Evolutionary conservation across 1,140 invertebrate species (phyloP).

Genomic region (Ganaspis sp.): DNA sequence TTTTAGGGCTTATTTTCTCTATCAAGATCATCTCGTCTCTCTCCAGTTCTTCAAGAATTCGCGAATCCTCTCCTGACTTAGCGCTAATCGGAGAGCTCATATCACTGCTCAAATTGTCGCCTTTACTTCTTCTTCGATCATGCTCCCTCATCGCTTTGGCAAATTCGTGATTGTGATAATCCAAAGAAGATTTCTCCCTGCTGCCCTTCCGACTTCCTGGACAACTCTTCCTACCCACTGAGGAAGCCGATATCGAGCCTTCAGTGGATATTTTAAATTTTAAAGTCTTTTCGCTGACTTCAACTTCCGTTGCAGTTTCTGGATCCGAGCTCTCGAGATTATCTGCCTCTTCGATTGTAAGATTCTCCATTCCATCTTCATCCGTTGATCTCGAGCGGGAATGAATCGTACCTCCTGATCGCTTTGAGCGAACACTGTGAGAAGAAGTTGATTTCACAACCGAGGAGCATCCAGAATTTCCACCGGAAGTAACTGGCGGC

Average conservation of each 20-base stretch:
- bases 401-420: slow-evolving; percentile 62
- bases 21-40: slow-evolving; percentile 54
- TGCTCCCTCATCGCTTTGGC: slow-evolving; percentile 69
- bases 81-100: slow-evolving; percentile 69
- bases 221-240: slow-evolving; percentile 78
- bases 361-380: slow-evolving; percentile 75
- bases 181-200: slow-evolving; percentile 74
- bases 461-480: slow-evolving; percentile 42
- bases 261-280: slow-evolving; percentile 87
- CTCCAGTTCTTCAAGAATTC: slow-evolving; percentile 68
- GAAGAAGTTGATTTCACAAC: slow-evolving; percentile 77
- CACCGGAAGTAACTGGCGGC: slow-evolving; percentile 55
- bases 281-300: slow-evolving; percentile 85
- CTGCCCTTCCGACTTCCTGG: slow-evolving; percentile 80
- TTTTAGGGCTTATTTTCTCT: slow-evolving; percentile 38
- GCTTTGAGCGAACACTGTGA: slow-evolving; percentile 77
- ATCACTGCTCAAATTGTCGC: slow-evolving; percentile 67
- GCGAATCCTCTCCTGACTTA: slow-evolving; percentile 64
- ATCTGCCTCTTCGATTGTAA: slow-evolving; percentile 78
- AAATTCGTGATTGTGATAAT: slow-evolving; percentile 71
- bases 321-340: slow-evolving; percentile 81
- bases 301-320: slow-evolving; percentile 85
- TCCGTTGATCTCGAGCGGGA: slow-evolving; percentile 73
- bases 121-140: slow-evolving; percentile 65
- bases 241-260: slow-evolving; percentile 66